Evolutionary conservation across 2,113 vertebrate genomes (phyloP), one percentile per base, ranked within the genome.

Genomic region (Corapipo altera): DNA sequence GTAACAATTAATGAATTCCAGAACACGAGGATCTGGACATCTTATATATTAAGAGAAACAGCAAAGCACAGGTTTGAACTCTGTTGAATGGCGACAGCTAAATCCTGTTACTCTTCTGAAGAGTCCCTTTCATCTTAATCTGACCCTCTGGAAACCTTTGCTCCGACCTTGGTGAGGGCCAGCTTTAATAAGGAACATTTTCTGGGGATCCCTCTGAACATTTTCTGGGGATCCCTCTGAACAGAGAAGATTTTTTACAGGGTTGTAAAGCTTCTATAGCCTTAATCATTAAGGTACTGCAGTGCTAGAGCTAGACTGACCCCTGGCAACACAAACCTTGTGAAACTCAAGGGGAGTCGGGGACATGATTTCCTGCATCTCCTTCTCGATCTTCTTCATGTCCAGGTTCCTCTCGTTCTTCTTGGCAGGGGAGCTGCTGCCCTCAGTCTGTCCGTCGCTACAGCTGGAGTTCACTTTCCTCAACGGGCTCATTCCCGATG

Each of bases 261-360:
- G 57, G 21, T 12, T 87, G 24, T n/a, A 65, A 82, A 94, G 2
- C 19, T 61, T 62, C 75, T 54, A 43, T 23, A 85, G 37, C 49
- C 82, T 79, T 85, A 66, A 57, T 20, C 46, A 55, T 0, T 1
- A 8, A 62, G 19, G 46, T 23, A 39, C 28, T 8, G 2, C 39
- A 46, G 20, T 13, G 51, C 26, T 67, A 80, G 20, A 41, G 32
- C 37, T 39, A 58, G 30, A 86, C 26, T 19, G 57, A 67, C 33
- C 67, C 62, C 27, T 35, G 52, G 51, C 5, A 2, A 57, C 22
- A 70, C 97, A 89, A 61, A 99, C 99, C 99, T 99, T 99, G 93
- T 99, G 99, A 90, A 99, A 98, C 90, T 99, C 99, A 15, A 99
- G 96, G 2, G 98, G 95, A 1, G 97, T 97, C 0, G 98, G 97